Percentiles rank a stretch among this genome's conserved stretches.
Evolutionary conservation across 2,113 vertebrate species (phyloP).

Genomic region (Psettodes erumei): DNA sequence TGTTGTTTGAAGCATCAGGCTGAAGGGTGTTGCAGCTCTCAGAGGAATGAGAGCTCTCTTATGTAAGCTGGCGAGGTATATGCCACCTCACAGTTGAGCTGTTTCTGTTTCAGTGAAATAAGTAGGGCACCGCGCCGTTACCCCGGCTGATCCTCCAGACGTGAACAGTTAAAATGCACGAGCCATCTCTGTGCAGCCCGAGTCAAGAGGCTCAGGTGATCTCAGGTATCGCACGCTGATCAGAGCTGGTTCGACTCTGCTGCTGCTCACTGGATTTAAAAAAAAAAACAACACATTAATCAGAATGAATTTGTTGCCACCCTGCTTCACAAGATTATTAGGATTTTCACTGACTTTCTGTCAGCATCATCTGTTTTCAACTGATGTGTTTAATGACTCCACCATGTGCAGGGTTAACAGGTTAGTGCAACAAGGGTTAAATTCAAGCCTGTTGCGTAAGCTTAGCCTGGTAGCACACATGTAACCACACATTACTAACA

Average conservation of each 20-base stretch:
- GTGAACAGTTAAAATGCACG: constrained; percentile 47
- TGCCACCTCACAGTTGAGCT: constrained; percentile 18
- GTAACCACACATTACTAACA: constrained; percentile 33
- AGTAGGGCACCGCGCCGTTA: constrained; percentile 35
- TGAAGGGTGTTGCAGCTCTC: background rate
- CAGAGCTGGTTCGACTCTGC: background rate
- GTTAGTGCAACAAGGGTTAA: constrained; percentile 5
- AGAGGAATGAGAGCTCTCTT: background rate
- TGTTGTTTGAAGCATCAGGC: too few relatives aligned
- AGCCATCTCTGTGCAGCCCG: constrained; percentile 7
- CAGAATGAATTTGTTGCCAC: background rate
- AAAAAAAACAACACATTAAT: too few relatives aligned
- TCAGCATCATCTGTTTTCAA: too few relatives aligned
- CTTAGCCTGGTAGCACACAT: background rate
- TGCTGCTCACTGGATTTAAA: background rate
- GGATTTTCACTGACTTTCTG: background rate
- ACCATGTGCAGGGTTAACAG: background rate
- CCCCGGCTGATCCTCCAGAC: constrained; percentile 11
- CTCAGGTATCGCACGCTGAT: constrained; percentile 10
- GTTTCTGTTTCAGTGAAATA: constrained; percentile 31
- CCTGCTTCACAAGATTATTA: background rate
- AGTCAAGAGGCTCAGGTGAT: constrained; percentile 16
- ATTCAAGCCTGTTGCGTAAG: constrained; percentile 24
- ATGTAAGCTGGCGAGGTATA: constrained; percentile 3
- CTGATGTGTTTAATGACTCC: background rate